Conservation (phyloP, 2,113 vertebrate species). For the Heterochromis multidens region DNA sequence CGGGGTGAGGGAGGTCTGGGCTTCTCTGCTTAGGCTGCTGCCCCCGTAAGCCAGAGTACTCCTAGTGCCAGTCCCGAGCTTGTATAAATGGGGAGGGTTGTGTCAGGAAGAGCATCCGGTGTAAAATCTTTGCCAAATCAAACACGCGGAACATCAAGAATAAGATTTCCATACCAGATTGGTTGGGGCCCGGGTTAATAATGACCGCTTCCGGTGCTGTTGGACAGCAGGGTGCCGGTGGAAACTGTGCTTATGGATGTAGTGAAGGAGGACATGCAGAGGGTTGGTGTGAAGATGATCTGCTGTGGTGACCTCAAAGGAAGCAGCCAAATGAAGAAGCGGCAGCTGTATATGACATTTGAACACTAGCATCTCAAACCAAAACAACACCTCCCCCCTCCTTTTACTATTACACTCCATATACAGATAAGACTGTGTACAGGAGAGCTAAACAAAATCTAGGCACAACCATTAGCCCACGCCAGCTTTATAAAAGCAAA, state of each 20-base stretch:
- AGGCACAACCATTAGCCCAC: background rate
- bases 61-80: background rate
- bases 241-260: background rate
- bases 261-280: background rate
- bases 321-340: no score
- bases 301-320: no score
- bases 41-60: background rate
- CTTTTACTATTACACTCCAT: background rate
- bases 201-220: background rate
- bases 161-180: background rate
- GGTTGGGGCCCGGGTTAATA: background rate
- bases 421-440: background rate
- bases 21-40: no score
- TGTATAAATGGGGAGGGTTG: background rate
- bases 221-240: background rate
- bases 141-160: background rate
- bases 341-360: background rate
- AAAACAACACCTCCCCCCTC: background rate
- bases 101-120: background rate
- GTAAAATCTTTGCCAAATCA: background rate
- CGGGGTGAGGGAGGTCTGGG: no score
- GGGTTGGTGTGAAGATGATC: background rate
- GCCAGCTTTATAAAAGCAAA: no score
- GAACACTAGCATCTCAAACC: background rate
- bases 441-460: background rate